Conservation (phyloP, 2,888 invertebrate genomes). For the Chironomus tentans region DNA sequence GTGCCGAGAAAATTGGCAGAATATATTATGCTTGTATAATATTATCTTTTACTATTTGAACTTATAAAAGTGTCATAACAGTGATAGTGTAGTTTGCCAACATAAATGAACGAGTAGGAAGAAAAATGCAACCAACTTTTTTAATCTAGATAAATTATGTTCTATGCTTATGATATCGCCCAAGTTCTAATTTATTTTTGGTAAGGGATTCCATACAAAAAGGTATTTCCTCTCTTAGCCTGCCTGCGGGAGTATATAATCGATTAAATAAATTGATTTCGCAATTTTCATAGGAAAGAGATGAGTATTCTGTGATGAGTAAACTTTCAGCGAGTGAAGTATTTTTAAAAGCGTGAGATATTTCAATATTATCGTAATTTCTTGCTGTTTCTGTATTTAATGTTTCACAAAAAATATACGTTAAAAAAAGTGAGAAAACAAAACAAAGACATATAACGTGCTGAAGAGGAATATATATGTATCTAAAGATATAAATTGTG, state of each 20-base stretch:
- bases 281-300: not conserved
- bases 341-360: constrained; percentile 3
- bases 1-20: not conserved
- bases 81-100: not conserved
- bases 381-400: constrained; percentile 12
- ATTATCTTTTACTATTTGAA: not conserved
- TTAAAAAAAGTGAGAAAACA: constrained; percentile 15
- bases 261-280: constrained; percentile 15
- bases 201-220: not conserved
- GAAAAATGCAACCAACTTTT: not conserved
- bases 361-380: constrained; percentile 16
- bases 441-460: constrained; percentile 7
- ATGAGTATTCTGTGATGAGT: constrained; percentile 10
- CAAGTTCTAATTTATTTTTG: not conserved
- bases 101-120: not conserved
- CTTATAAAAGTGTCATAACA: not conserved
- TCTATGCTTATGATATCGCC: not conserved
- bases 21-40: not conserved
- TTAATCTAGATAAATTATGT: not conserved
- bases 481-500: constrained; percentile 6
- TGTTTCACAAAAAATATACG: constrained; percentile 11
- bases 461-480: not conserved
- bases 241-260: not conserved
- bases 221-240: not conserved
- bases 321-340: not conserved